Conservation (phyloP, 2,888 invertebrate genomes). For the Eurytoma californica region DNA sequence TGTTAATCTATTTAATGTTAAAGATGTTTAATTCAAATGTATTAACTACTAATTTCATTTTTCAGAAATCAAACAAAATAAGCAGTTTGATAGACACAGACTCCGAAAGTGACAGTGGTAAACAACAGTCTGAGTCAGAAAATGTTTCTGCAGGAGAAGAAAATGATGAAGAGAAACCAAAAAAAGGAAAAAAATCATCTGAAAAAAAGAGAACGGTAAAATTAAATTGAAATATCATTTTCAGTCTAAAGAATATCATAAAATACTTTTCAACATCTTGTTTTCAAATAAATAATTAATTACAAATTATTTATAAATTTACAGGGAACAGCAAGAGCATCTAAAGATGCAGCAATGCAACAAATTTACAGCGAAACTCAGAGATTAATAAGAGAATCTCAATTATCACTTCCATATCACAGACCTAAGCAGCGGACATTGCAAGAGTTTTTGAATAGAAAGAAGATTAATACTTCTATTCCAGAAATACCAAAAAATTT, state of each 20-base stretch:
- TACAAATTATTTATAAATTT: background rate
- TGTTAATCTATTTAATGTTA: slow-evolving; percentile 11
- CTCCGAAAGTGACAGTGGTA: slow-evolving; percentile 59
- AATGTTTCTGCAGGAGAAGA: slow-evolving; percentile 45
- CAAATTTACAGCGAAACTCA: slow-evolving; percentile 91
- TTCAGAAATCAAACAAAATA: slow-evolving; percentile 58
- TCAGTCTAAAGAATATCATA: background rate
- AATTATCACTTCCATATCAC: slow-evolving; percentile 89
- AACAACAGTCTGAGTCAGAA: background rate
- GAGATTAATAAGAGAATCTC: slow-evolving; percentile 85
- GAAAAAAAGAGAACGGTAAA: slow-evolving; percentile 57
- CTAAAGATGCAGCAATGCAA: slow-evolving; percentile 80
- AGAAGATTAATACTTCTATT: slow-evolving; percentile 65
- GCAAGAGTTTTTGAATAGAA: slow-evolving; percentile 84
- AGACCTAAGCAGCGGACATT: slow-evolving; percentile 87
- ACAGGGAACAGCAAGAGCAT: slow-evolving; percentile 61
- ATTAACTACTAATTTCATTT: slow-evolving; percentile 10
- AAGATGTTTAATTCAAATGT: slow-evolving; percentile 6
- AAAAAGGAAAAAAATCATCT: slow-evolving; percentile 45
- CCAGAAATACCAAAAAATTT: slow-evolving; percentile 67
- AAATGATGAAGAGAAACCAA: slow-evolving; percentile 34
- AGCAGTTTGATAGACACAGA: slow-evolving; percentile 62
- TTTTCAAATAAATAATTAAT: background rate
- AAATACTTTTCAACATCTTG: no score
- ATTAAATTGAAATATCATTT: background rate